phyloP scores from a whole-genome alignment of 2,888 invertebrate species.

The Terebella lapidaria region DNA sequence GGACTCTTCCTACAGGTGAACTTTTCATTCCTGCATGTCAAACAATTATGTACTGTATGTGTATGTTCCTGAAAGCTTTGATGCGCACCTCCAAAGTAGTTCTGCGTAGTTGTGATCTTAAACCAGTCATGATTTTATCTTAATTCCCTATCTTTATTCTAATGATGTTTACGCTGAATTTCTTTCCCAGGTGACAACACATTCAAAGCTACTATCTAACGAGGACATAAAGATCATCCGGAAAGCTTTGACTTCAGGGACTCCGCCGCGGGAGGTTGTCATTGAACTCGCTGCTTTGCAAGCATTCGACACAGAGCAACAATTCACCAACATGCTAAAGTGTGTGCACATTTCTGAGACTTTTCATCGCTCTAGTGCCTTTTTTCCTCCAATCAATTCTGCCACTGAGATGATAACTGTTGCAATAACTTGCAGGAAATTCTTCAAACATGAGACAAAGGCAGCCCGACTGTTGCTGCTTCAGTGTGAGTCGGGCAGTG shows the following conservation, averaged over 20 bases:
- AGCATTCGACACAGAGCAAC: conserved; percentile 42
- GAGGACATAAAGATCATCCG: conserved; percentile 21
- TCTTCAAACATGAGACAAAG: conserved; percentile 1
- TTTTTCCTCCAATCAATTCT: too few species aligned
- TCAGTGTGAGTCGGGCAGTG: conserved; percentile 42
- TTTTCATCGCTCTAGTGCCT: too few species aligned
- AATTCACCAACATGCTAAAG: conserved; percentile 34
- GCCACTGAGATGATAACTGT: too few species aligned
- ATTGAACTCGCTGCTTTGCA: conserved; percentile 30
- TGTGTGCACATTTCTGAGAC: too few species aligned
- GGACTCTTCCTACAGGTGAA: conserved; percentile 1
- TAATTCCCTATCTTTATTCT: not conserved
- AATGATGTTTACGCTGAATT: not conserved
- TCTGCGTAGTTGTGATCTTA: too few species aligned
- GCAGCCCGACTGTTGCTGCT: conserved; percentile 32
- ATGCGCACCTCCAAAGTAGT: too few species aligned
- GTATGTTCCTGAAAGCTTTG: too few species aligned
- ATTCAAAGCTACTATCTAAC: conserved; percentile 32
- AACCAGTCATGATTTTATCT: too few species aligned
- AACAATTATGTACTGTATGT: too few species aligned
- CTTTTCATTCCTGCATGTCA: too few species aligned
- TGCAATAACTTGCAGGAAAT: not conserved
- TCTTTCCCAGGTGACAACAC: conserved; percentile 35
- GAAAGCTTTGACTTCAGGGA: too few species aligned
- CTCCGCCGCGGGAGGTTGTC: conserved; percentile 15